Evolutionary conservation across 1,140 invertebrate genomes (phyloP).

Genomic region (Agrilus planipennis): DNA sequence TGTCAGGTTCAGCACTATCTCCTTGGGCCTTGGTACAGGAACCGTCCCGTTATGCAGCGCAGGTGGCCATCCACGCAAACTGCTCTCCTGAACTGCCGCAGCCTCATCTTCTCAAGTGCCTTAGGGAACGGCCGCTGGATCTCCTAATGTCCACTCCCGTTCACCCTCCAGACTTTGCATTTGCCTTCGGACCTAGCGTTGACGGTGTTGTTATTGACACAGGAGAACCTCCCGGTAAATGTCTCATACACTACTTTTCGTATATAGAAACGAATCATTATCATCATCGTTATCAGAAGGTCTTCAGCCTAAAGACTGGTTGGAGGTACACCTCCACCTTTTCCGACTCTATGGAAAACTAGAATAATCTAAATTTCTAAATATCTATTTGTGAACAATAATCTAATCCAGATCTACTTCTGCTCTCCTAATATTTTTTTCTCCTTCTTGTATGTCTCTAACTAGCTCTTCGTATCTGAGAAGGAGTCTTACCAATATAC

Average conservation of each 20-base stretch:
- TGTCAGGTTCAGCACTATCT: conserved; percentile 89
- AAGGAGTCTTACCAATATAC: no score
- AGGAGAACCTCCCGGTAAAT: conserved; percentile 44
- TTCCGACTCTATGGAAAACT: no score
- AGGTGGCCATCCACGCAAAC: conserved; percentile 76
- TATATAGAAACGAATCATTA: no score
- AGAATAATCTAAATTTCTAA: no score
- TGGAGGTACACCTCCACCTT: no score
- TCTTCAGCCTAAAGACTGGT: no score
- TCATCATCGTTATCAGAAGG: no score
- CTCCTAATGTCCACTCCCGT: conserved; percentile 62
- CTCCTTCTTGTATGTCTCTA: no score
- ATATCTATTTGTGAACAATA: no score
- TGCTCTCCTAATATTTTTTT: no score
- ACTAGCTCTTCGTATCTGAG: no score
- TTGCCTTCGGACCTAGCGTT: conserved; percentile 80
- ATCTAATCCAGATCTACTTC: no score
- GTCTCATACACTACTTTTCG: conserved; percentile 11
- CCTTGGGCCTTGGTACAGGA: conserved; percentile 86
- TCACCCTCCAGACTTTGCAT: conserved; percentile 67
- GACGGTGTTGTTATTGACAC: conserved; percentile 84
- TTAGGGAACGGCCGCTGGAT: conserved; percentile 66
- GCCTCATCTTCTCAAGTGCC: conserved; percentile 67
- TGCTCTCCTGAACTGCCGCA: conserved; percentile 66
- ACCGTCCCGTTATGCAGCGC: conserved; percentile 72